phyloP scores from a whole-genome alignment of 1,140 invertebrate species.

The Lasioglossum baleicum region DNA sequence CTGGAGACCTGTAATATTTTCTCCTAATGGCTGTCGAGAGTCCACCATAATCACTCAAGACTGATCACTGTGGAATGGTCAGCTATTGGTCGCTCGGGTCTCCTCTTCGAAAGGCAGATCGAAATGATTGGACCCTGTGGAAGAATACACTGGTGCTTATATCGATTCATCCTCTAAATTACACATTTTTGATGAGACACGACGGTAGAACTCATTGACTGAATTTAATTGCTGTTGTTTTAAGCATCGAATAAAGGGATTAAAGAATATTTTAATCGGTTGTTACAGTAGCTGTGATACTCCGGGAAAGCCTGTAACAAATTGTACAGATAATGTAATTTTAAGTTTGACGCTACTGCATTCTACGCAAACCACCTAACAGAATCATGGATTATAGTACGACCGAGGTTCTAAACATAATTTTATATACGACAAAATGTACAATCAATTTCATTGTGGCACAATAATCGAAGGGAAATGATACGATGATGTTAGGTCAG shows the following conservation, averaged over 20 bases:
- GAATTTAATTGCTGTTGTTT: not conserved
- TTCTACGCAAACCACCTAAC: slow-evolving; percentile 2
- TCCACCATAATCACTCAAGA: too few species aligned
- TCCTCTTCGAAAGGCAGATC: too few species aligned
- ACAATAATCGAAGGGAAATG: slow-evolving; percentile 34
- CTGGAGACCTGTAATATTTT: too few species aligned
- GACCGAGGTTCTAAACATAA: slow-evolving; percentile 21
- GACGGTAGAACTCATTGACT: not conserved
- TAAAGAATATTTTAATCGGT: not conserved
- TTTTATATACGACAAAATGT: slow-evolving; percentile 29
- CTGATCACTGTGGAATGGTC: too few species aligned
- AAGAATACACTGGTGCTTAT: slow-evolving; percentile 7
- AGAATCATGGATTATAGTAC: not conserved
- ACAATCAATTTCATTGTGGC: slow-evolving; percentile 51
- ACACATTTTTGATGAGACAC: not conserved
- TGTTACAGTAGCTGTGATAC: not conserved
- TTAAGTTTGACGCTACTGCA: not conserved
- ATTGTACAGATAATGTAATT: slow-evolving; percentile 16
- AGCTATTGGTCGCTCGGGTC: too few species aligned
- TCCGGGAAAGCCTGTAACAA: not conserved
- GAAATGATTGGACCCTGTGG: not conserved
- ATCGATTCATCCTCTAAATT: not conserved
- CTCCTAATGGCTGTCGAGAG: too few species aligned
- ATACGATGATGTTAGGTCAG: slow-evolving; percentile 46
- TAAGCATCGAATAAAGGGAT: not conserved